Conservation (phyloP, 1,140 invertebrate species). For the Littorina saxatilis region DNA sequence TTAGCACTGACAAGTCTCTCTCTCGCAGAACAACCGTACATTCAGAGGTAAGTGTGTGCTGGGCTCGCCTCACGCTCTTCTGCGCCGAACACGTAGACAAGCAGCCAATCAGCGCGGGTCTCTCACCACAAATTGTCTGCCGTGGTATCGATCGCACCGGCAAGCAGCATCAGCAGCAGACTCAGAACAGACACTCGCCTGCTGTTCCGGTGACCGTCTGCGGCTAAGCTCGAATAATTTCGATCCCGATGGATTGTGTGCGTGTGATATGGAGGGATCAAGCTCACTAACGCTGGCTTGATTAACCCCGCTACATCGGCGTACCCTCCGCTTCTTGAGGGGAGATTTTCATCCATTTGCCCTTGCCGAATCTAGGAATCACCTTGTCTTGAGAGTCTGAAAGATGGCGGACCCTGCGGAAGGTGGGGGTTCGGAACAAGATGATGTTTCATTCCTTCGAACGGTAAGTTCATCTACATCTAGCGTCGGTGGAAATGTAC, state of each 20-base stretch:
- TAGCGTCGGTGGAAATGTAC: too few relatives aligned
- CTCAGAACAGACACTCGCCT: slow-evolving; percentile 25
- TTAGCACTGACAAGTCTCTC: too few relatives aligned
- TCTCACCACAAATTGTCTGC: not conserved
- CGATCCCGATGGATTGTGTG: slow-evolving; percentile 28
- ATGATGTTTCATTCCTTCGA: slow-evolving; percentile 65
- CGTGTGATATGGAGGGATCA: slow-evolving; percentile 28
- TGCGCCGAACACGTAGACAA: not conserved
- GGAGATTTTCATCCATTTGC: not conserved
- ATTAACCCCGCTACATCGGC: slow-evolving; percentile 20
- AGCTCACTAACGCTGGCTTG: slow-evolving; percentile 25
- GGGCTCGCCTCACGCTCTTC: not conserved
- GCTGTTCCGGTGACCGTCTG: slow-evolving; percentile 40
- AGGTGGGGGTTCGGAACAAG: slow-evolving; percentile 64
- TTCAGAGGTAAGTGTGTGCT: too few relatives aligned
- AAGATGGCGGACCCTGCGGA: slow-evolving; percentile 65
- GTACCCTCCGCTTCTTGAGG: not conserved
- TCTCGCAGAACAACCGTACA: too few relatives aligned
- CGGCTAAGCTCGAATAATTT: slow-evolving; percentile 40
- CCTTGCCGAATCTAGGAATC: slow-evolving; percentile 16
- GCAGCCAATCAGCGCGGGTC: slow-evolving; percentile 2
- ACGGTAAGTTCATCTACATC: slow-evolving; percentile 60
- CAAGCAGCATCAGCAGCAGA: slow-evolving; percentile 32
- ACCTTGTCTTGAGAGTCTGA: slow-evolving; percentile 16
- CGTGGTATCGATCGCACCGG: slow-evolving; percentile 32